Evolutionary conservation across 2,113 vertebrate genomes (phyloP).

Genomic region (Bujurquina vittata): DNA sequence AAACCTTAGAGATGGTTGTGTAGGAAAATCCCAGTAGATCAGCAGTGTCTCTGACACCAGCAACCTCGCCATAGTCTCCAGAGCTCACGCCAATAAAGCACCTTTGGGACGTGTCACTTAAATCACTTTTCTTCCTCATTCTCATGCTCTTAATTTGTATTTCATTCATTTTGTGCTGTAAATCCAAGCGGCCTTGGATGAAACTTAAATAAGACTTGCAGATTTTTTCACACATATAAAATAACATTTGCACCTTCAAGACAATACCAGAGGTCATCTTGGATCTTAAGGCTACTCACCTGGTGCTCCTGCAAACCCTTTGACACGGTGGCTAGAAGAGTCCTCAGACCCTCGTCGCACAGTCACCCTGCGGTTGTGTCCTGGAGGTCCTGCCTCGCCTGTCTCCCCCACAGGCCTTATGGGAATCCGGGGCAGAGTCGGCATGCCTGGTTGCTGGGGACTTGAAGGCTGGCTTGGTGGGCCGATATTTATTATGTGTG

Average conservation of each 20-base stretch:
- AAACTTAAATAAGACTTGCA: background rate
- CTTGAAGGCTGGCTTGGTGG: conserved; percentile 39
- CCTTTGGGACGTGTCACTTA: no score
- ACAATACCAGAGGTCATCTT: background rate
- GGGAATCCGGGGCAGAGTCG: conserved; percentile 21
- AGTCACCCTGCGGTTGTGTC: conserved; percentile 79
- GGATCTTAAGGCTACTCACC: conserved; percentile 72
- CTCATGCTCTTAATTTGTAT: background rate
- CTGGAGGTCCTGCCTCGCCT: conserved; percentile 92
- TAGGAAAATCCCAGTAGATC: no score
- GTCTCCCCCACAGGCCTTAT: conserved; percentile 80
- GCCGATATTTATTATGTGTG: conserved; percentile 35
- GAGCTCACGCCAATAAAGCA: no score
- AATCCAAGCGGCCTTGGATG: background rate
- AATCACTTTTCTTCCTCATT: no score
- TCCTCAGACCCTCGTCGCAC: conserved; percentile 79
- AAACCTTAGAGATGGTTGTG: no score
- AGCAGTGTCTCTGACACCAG: no score
- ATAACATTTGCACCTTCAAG: background rate
- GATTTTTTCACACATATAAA: background rate
- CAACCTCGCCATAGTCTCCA: no score
- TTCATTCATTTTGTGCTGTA: background rate
- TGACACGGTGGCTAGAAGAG: conserved; percentile 69
- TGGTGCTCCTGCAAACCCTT: conserved; percentile 91
- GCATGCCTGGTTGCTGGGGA: conserved; percentile 44